Percentiles rank a stretch among this genome's conserved stretches.
Evolutionary conservation across 2,888 invertebrate genomes (phyloP).

Genomic region (Tipula unca): DNA sequence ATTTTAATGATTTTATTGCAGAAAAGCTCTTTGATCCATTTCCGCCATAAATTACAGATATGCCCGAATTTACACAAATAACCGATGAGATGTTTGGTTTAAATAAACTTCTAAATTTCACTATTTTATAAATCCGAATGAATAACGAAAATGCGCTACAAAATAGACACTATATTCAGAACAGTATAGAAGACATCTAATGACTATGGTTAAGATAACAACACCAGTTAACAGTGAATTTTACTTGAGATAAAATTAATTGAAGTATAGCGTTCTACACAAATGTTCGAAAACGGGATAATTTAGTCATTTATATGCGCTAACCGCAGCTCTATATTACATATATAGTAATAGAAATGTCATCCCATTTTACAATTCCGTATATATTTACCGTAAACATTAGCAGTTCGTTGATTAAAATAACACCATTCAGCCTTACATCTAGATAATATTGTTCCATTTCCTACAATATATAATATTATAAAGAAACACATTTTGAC

Average conservation of each 20-base stretch:
- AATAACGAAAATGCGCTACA: too few relatives aligned
- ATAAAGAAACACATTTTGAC: not conserved
- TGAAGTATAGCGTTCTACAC: not conserved
- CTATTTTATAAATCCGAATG: too few relatives aligned
- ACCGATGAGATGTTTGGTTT: too few relatives aligned
- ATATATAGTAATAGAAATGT: not conserved
- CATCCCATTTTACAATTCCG: not conserved
- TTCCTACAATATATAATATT: not conserved
- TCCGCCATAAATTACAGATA: too few relatives aligned
- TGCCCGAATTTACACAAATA: too few relatives aligned
- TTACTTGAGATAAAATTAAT: not conserved
- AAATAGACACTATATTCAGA: too few relatives aligned
- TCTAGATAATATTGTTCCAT: not conserved
- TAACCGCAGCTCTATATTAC: not conserved
- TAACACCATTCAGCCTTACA: not conserved
- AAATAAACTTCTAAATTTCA: too few relatives aligned
- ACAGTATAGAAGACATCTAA: too few relatives aligned
- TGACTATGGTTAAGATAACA: not conserved
- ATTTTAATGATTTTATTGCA: too few relatives aligned
- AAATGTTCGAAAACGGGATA: not conserved
- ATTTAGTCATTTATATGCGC: not conserved
- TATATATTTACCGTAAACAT: not conserved
- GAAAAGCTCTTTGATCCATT: too few relatives aligned
- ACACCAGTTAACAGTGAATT: not conserved
- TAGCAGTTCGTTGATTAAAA: conserved; percentile 8